phyloP scores from a whole-genome alignment of 2,888 invertebrate species.

The Hydrotaea diabolus region DNA sequence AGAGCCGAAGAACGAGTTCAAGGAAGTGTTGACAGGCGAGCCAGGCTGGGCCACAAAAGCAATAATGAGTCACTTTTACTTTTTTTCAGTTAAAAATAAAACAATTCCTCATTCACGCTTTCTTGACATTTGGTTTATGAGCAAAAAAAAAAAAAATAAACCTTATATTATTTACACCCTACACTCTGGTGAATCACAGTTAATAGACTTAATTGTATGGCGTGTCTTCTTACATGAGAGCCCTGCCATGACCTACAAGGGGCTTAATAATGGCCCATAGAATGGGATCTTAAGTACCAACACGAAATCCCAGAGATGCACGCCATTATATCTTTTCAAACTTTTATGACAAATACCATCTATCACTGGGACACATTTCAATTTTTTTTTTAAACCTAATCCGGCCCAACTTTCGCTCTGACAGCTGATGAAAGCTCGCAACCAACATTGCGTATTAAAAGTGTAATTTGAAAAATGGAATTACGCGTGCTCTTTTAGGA shows the following conservation, averaged over 20 bases:
- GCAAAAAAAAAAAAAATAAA: neutral
- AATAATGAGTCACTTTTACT: constrained; percentile 1
- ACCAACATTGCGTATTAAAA: no score
- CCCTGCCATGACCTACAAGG: no score
- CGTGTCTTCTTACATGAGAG: neutral
- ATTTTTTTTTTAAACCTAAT: no score
- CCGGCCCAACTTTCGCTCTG: no score
- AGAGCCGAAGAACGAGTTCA: neutral
- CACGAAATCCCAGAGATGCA: no score
- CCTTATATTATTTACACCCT: neutral
- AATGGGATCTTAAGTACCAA: no score
- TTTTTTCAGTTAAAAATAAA: neutral
- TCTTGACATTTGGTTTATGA: neutral
- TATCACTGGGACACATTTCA: neutral
- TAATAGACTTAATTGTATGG: neutral
- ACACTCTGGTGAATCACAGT: neutral
- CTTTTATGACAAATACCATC: neutral
- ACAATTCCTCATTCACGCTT: neutral
- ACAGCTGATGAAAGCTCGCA: no score
- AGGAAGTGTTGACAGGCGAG: neutral
- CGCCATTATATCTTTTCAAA: neutral
- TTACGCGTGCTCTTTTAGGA: no score
- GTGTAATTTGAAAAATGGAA: no score
- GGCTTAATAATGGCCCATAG: no score
- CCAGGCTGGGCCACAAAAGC: neutral